Evolutionary conservation across 2,888 invertebrate species (phyloP), one percentile per base, ranked within the genome.

Genomic region (Trichopoda pennipes): DNA sequence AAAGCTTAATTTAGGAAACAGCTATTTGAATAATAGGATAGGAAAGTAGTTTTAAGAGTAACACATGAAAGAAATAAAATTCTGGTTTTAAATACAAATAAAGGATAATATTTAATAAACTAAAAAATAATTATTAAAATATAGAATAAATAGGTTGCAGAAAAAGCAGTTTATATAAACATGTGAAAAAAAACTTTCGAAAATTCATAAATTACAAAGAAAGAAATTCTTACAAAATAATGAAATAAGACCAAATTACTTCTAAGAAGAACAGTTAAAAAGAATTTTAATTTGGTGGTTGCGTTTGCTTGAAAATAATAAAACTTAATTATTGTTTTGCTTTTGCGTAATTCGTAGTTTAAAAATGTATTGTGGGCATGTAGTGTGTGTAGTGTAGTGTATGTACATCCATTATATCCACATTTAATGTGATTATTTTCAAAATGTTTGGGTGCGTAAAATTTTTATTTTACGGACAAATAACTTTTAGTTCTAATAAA

Each of bases 401-500:
- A 28, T 6, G 28, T 28, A 47, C 19, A 69, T 61, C 42, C 55
- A 49, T 58, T 49, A 47, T 17, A 38, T 64, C 6, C 19, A 47
- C 55, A 77, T 56, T 64, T 35, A 61, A 49, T 69, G 44, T 68
- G 53, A n/a, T 56, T 58, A 42, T 44, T n/a, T 63, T 64, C 7
- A 63, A 72, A 66, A 51, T 66, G 51, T 75, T 32, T 60, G 76
- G 60, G 44, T 60, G 32, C 53, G 76, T 23, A 55, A 47, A 12
- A 56, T 66, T 61, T 64, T 19, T 19, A 17, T 42, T 75, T 58
- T 10, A 1, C 38, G 21, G 70, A 64, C 51, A 76, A 66, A 55
- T 69, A 75, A 51, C 16, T 42, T 53, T 56, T 38, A 60, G 63
- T 69, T 51, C n/a, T 66, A 6, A 28, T 28, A 72, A 69, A 69